Conservation (phyloP, 2,888 invertebrate species). For the Itoplectis maculator region DNA sequence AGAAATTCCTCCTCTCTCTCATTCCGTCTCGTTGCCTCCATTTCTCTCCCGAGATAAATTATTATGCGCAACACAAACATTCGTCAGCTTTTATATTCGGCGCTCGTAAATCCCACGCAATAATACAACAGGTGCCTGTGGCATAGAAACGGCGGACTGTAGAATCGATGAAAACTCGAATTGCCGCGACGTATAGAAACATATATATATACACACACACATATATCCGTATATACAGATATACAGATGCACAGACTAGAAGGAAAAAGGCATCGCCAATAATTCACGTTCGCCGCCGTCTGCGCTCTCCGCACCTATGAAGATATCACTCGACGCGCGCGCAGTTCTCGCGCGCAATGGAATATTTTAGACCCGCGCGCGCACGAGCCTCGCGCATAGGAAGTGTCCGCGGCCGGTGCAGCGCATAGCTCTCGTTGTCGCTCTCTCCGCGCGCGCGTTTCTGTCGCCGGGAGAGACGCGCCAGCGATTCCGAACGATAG, state of each 20-base stretch:
- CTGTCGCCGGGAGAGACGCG: neutral
- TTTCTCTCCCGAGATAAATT: conserved; percentile 37
- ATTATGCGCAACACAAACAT: conserved; percentile 16
- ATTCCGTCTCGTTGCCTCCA: too few relatives aligned
- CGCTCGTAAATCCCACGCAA: conserved; percentile 35
- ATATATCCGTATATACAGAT: neutral
- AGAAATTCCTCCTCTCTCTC: conserved; percentile 6
- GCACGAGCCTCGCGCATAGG: conserved; percentile 70
- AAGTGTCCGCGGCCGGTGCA: conserved; percentile 64
- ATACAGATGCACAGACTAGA: conserved; percentile 25
- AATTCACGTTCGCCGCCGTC: conserved; percentile 71
- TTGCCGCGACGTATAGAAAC: conserved; percentile 38
- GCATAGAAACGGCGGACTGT: conserved; percentile 35
- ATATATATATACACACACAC: conserved; percentile 2
- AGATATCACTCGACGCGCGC: conserved; percentile 78
- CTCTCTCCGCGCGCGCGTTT: neutral
- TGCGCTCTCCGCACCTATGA: conserved; percentile 72
- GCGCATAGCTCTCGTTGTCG: conserved; percentile 44
- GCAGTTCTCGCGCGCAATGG: conserved; percentile 63
- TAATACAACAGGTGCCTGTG: conserved; percentile 46
- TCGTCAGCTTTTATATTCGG: conserved; percentile 26
- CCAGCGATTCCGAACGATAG: conserved; percentile 37
- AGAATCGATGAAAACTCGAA: conserved; percentile 58
- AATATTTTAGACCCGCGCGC: conserved; percentile 75
- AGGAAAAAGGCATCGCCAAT: conserved; percentile 73